Percentiles rank a stretch among this genome's conserved stretches.
phyloP scores from a whole-genome alignment of 2,888 invertebrate genomes.

The Pelosia muscerda region DNA sequence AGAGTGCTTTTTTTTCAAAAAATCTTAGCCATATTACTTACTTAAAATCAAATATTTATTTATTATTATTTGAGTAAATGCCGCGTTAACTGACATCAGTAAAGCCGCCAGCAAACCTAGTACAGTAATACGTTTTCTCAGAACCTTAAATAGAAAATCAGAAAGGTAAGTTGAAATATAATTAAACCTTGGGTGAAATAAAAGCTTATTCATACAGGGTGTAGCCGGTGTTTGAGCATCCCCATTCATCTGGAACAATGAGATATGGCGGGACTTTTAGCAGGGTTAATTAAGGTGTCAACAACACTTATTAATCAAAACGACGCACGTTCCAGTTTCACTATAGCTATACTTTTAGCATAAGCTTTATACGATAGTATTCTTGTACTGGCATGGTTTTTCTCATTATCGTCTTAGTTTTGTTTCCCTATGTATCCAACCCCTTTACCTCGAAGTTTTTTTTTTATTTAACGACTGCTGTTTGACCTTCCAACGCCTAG shows the following conservation, averaged over 20 bases:
- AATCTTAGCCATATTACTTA: no score
- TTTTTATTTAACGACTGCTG: no score
- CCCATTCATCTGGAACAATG: slow-evolving; percentile 75
- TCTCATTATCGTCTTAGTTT: neutral
- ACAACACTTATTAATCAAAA: slow-evolving; percentile 83
- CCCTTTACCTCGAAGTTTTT: no score
- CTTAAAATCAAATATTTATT: no score
- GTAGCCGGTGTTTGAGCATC: slow-evolving; percentile 64
- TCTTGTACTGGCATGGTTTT: neutral
- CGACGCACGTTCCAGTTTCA: slow-evolving; percentile 51
- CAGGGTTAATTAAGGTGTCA: slow-evolving; percentile 85
- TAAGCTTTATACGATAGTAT: slow-evolving; percentile 2
- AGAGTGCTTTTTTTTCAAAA: no score
- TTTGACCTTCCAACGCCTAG: no score
- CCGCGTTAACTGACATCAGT: no score
- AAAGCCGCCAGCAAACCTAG: no score
- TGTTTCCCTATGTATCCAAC: no score
- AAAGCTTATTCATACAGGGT: slow-evolving; percentile 50
- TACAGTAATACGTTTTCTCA: neutral
- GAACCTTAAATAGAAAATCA: neutral
- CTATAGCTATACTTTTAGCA: slow-evolving; percentile 49
- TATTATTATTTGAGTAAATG: no score
- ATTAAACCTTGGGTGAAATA: slow-evolving; percentile 34
- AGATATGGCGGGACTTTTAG: slow-evolving; percentile 73
- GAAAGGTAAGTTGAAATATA: slow-evolving; percentile 14